A percentile compares a stretch with the other conserved stretches of the same genome.
Evolutionary conservation across 2,797 vertebrate species (phyloP).

Genomic region (Dicrostonyx torquatus): DNA sequence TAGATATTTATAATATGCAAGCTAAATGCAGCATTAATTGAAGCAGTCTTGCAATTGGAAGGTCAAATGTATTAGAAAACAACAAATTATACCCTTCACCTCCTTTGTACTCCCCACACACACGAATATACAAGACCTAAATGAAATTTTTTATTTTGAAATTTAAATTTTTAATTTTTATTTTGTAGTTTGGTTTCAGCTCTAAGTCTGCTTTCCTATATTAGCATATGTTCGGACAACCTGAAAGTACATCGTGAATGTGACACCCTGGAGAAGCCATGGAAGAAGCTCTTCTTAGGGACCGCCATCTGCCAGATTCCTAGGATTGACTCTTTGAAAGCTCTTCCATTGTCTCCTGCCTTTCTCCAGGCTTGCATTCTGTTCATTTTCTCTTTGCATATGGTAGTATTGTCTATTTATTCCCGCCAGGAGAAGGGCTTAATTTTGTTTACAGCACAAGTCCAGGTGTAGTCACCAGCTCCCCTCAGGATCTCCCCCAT

Average conservation of each 20-base stretch:
- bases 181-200: conserved; percentile 25
- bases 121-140: conserved; percentile 29
- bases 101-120: neutral
- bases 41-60: conserved; percentile 32
- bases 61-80: conserved; percentile 45
- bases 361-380: neutral
- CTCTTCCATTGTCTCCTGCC: neutral
- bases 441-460: neutral
- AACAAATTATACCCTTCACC: conserved; percentile 30
- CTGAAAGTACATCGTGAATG: conserved; percentile 24
- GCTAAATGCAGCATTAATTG: conserved; percentile 42
- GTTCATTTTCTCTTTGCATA: neutral
- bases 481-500: neutral
- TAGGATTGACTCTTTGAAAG: neutral
- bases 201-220: neutral
- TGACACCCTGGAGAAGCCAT: neutral
- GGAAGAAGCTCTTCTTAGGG: neutral
- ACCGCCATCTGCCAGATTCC: neutral
- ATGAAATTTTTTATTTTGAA: neutral
- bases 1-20: neutral
- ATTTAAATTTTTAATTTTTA: neutral
- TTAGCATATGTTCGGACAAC: conserved; percentile 32
- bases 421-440: neutral
- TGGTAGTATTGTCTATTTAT: neutral
- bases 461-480: neutral